Base-by-base conservation (phyloP, 2,888 invertebrate genomes). In the Deroplatys truncata region DNA sequence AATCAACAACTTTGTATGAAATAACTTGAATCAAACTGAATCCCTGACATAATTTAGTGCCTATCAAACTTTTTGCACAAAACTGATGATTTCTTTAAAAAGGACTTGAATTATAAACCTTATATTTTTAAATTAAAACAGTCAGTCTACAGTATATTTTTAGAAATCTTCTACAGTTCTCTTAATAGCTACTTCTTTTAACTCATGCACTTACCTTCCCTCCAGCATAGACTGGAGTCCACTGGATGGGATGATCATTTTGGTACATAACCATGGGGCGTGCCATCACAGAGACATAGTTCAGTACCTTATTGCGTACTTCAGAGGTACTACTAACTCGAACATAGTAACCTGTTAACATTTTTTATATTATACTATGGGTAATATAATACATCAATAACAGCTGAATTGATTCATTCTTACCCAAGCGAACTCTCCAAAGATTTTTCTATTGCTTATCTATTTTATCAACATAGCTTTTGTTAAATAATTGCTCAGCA, bases 231-330 rank as follows among this genome's bases (percentile, higher is more conserved):
- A 97, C 98, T 0, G 98, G 97, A 91, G 98, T 98, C 99, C 99
- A 99, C 92, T 98, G 97, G 85, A 98, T 97, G 0, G 98, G 98
- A 93, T 98, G 98, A 92, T 98, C 96, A 84, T 97, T 97, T 93
- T 98, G 97, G 93, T 98, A 98, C 95, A 99, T 97, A 56, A 99
- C 99, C 95, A 99, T 97, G 0, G 99, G 99, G 85, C 99, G 95
- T 25, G 99, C 98, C 95, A 99, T 96, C 28, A 99, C 98, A 92
- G 98, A 97, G 86, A 99, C 96, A 93, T 99, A 98, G 93, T 99
- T 98, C 92, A 99, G 95, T 84, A 99, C 98, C 93, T 98, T 98
- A 91, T 97, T 96, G 91, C 97, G 96, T 13, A 99, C 98, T 94
- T 99, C 98, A 0, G 98, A 97, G 92, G 96, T 95, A 89, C 97